Base-by-base conservation (phyloP, 1,140 invertebrate species). In the Pseudomyrmex dendroicus region DNA sequence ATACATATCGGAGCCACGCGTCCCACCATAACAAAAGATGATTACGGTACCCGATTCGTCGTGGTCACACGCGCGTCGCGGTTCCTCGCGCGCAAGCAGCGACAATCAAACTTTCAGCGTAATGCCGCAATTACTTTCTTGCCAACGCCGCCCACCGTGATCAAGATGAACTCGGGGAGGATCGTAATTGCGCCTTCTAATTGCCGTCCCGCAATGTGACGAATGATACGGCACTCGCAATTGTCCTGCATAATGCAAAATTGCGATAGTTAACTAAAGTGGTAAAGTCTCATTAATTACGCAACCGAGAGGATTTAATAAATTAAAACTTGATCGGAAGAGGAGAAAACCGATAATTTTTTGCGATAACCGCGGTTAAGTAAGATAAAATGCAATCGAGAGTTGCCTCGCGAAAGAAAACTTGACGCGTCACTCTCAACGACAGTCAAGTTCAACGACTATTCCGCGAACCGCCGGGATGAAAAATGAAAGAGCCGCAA, bases 21-120 rank as follows among this genome's bases (percentile, higher is more conserved):
- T 82, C 72, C 74, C 78, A 62, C 61, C 84, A 9, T 67, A 70
- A 59, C 66, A 62, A 85, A 83, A 48, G 73, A 62, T 52, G 22
- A 74, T 88, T 89, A 89, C 87, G 86, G 86, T 89, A 89, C 78
- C n/a, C 17, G 56, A 82, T 74, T 84, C 72, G 82, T 73, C 50
- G 68, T 82, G 70, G 70, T 74, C 78, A 57, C 80, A 64, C 70
- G 48, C 70, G 48, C 68, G 61, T 64, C 74, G 52, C 35, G 64
- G 74, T 15, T 68, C 52, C 57, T 59, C 57, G 78, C 20, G 52
- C 22, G 35, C 35, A 35, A 50, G 54, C 44, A 22, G 44, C 35
- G 66, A 72, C 76, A 72, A 72, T 72, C 76, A 70, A 80, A 70
- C 66, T 50, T 80, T 80, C 76, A 70, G 54, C 20, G 57, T 80